Percentiles rank a stretch among this genome's conserved stretches.
phyloP scores from a whole-genome alignment of 2,888 invertebrate species.

The Epicampocera succincta region DNA sequence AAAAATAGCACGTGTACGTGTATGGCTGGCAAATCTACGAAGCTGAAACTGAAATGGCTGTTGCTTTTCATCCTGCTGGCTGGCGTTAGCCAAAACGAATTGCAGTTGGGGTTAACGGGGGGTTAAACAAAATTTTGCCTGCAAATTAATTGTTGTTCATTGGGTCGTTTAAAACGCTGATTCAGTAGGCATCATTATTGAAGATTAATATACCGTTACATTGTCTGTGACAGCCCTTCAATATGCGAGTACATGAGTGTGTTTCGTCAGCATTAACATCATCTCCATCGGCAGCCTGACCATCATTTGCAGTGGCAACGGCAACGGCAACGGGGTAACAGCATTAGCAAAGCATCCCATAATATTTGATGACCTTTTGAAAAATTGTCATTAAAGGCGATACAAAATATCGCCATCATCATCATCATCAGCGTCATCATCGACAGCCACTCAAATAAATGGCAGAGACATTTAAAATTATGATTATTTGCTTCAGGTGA shows the following conservation, averaged over 20 bases:
- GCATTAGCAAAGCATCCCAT: constrained; percentile 52
- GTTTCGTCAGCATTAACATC: constrained; percentile 42
- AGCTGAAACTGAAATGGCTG: neutral
- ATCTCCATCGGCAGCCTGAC: constrained; percentile 35
- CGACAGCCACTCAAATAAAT: constrained; percentile 47
- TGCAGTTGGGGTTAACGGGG: neutral
- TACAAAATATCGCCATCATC: constrained; percentile 52
- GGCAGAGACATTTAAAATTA: constrained; percentile 64
- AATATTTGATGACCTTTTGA: constrained; percentile 67
- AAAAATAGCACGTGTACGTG: neutral
- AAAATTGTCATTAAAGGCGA: constrained; percentile 60
- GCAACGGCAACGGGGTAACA: neutral
- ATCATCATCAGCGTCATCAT: constrained; percentile 30
- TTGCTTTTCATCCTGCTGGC: constrained; percentile 25
- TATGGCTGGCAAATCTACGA: neutral
- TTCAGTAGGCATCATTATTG: constrained; percentile 82
- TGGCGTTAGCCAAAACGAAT: neutral
- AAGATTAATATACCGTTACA: constrained; percentile 81
- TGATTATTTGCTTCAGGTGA: constrained; percentile 66
- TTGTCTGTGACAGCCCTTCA: constrained; percentile 78
- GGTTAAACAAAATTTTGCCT: constrained; percentile 55
- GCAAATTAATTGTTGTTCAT: constrained; percentile 74
- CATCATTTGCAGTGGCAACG: constrained; percentile 18
- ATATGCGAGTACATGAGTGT: constrained; percentile 71
- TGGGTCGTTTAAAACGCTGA: constrained; percentile 81